Evolutionary conservation across 1,140 invertebrate species (phyloP).

Genomic region (Drosophila erecta): DNA sequence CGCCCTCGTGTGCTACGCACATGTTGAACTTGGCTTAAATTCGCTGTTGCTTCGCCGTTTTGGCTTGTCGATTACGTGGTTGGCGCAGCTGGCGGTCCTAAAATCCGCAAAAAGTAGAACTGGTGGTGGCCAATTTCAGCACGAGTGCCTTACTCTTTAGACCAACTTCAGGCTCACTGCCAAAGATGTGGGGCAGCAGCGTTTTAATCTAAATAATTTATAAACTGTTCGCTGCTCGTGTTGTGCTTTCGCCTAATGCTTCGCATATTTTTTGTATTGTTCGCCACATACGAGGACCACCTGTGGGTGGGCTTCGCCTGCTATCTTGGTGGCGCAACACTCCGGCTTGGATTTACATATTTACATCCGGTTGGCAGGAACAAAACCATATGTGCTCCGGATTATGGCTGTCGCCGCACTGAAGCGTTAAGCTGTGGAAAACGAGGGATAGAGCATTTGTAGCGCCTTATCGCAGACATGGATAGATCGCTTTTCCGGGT

Average conservation of each 20-base stretch:
- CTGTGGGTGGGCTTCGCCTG: conserved; percentile 33
- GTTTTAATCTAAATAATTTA: conserved; percentile 75
- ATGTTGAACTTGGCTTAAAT: conserved; percentile 10
- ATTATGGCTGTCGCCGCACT: conserved; percentile 46
- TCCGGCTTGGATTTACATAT: conserved; percentile 75
- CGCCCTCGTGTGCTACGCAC: conserved; percentile 13
- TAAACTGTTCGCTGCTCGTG: conserved; percentile 51
- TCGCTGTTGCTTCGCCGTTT: conserved; percentile 4
- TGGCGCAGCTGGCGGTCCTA: conserved; percentile 32
- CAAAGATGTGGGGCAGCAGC: conserved; percentile 33
- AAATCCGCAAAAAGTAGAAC: background rate
- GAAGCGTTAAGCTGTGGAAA: conserved; percentile 61
- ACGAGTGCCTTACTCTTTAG: conserved; percentile 18
- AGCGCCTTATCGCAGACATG: conserved; percentile 31
- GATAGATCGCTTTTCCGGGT: background rate
- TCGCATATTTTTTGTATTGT: conserved; percentile 24
- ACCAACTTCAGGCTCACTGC: conserved; percentile 36
- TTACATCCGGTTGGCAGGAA: conserved; percentile 42
- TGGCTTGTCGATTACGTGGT: conserved; percentile 28
- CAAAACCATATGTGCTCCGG: conserved; percentile 29
- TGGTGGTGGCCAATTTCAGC: conserved; percentile 33
- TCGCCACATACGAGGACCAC: conserved; percentile 13
- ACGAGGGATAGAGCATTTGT: conserved; percentile 15
- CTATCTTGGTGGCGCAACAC: conserved; percentile 16
- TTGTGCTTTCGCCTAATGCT: conserved; percentile 4